Evolutionary conservation across 2,113 vertebrate genomes (phyloP), one percentile per base, ranked within the genome.

Genomic region (Pelecanus crispus): DNA sequence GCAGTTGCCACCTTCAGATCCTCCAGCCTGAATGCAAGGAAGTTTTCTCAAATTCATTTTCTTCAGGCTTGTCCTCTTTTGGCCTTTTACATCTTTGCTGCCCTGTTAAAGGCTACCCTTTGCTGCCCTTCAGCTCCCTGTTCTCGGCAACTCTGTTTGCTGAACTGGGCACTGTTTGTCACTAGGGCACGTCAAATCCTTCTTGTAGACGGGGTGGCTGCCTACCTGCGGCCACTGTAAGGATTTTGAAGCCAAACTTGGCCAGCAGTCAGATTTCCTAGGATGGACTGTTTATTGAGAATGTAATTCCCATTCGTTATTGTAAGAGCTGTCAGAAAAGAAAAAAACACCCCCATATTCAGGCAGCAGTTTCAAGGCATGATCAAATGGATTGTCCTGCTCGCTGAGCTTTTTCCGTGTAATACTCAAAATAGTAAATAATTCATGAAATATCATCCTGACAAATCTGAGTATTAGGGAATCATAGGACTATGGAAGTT

Each of bases 181-280:
- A 9, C 47, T 38, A 28, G 65, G 40, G n/a, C 32, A 66, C 2
- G 0, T 1, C 20, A 18, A 50, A 31, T 28, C 29, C 13, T 71
- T 79, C 56, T 52, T 3, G 0, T 7, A 6, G 15, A 0, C 3
- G 5, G 29, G 45, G 17, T 38, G 8, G n/a, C 52, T 79, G 34
- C 38, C 61, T 42, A 4, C 47, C 45, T 75, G 15, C 6, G 7
- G 32, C n/a, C 34, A 19, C 56, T 29, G 34, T 13, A 65, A 86
- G 62, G 74, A 65, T 55, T 84, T 28, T 3, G 14, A 44, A 86
- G 61, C 13, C 40, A 88, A 1, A 53, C 38, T 66, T 77, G 52
- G 38, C 47, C 15, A 2, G 31, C 52, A 67, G 32, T 86, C 68
- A 59, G 45, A 17, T 77, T 52, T 67, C 29, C 38, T 29, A 11